Evolutionary conservation across 2,797 vertebrate genomes (phyloP).

Genomic region (Lepilemur ruficaudatus): DNA sequence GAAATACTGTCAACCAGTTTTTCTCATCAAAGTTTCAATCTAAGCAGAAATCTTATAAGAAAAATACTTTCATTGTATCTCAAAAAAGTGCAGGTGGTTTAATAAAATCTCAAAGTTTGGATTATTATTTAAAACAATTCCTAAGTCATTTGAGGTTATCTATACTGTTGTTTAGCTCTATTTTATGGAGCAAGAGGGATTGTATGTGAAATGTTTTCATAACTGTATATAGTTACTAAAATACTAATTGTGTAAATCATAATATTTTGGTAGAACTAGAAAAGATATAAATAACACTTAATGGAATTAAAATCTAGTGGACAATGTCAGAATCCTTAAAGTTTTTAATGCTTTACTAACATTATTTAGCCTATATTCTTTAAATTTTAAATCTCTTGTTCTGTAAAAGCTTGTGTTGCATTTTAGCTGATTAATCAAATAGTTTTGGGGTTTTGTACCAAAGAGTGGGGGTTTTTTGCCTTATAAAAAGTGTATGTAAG

Average conservation of each 20-base stretch:
- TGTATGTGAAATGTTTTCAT: background rate
- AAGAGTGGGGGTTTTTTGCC: background rate
- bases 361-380: background rate
- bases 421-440: background rate
- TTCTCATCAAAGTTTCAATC: constrained; percentile 69
- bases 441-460: background rate
- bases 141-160: background rate
- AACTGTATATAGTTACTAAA: background rate
- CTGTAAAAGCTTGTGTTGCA: background rate
- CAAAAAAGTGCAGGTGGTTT: constrained; percentile 38
- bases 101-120: constrained; percentile 6
- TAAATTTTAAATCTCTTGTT: background rate
- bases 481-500: background rate
- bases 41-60: constrained; percentile 68
- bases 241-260: background rate
- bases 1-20: constrained; percentile 64
- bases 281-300: background rate
- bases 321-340: background rate
- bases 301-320: background rate
- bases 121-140: constrained; percentile 62
- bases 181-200: background rate
- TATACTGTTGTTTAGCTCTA: background rate
- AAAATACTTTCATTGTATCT: constrained; percentile 58
- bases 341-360: background rate
- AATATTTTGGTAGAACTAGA: background rate